A percentile compares a stretch with the other conserved stretches of the same genome.
These are phyloP conservation scores for Drosophila merina DNA, from an alignment of 2,888 invertebrate genomes.

Conservation along the genomic window DNA sequence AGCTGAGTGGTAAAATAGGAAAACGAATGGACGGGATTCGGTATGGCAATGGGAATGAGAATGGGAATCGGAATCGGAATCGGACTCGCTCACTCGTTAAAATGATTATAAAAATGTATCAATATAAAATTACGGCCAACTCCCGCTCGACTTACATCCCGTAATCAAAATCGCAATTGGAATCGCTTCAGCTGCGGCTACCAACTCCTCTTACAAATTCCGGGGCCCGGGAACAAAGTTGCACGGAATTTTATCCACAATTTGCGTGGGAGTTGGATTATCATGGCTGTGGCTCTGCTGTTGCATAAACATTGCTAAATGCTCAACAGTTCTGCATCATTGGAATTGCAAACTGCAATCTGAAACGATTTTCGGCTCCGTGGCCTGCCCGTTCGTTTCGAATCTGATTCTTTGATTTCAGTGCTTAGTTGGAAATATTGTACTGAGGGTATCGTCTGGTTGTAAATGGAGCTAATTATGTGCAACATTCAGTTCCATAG, in stretches of 20 bases:
- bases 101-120: conserved; percentile 79
- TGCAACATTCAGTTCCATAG: conserved; percentile 28
- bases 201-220: conserved; percentile 46
- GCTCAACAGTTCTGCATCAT: conserved; percentile 16
- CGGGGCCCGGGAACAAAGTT: conserved; percentile 40
- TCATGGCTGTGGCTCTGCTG: neutral
- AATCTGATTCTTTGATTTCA: conserved; percentile 32
- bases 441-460: neutral
- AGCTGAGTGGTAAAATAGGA: neutral
- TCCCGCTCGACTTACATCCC: conserved; percentile 65
- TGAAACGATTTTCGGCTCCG: conserved; percentile 39
- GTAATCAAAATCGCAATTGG: conserved; percentile 48
- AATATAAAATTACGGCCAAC: conserved; percentile 75
- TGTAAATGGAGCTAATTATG: conserved; percentile 27
- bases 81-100: conserved; percentile 73
- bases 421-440: conserved; percentile 31
- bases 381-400: conserved; percentile 17
- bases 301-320: conserved; percentile 56
- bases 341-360: conserved; percentile 37
- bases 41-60: too few relatives aligned
- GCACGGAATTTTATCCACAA: conserved; percentile 25
- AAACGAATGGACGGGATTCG: neutral
- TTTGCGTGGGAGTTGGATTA: conserved; percentile 18
- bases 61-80: conserved; percentile 14
- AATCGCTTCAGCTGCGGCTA: conserved; percentile 61